These are phyloP conservation scores for Penaeus indicus DNA, from an alignment of 1,140 invertebrate genomes.

Conservation along the genomic window DNA sequence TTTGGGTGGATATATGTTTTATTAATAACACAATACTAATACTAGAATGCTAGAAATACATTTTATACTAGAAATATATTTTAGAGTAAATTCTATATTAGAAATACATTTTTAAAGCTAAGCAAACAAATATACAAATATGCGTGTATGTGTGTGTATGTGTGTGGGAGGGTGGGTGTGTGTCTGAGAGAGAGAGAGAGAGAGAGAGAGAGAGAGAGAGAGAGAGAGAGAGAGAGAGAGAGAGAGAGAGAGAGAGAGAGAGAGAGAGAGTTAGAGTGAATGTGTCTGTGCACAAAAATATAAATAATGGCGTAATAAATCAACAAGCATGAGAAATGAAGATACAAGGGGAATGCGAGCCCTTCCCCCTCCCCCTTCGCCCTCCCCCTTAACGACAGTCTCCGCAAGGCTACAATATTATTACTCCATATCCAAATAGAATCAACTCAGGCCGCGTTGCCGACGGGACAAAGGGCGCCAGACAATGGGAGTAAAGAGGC, in stretches of 20 bases:
- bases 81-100: background rate
- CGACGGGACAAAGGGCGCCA: slow-evolving; percentile 48
- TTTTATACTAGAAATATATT: background rate
- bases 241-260: background rate
- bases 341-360: slow-evolving; percentile 5
- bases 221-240: background rate
- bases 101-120: background rate
- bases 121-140: background rate
- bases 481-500: slow-evolving; percentile 63
- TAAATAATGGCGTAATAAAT: too few species aligned
- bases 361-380: too few species aligned
- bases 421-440: slow-evolving; percentile 53
- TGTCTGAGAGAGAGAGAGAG: slow-evolving; percentile 1
- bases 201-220: background rate
- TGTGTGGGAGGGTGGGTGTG: background rate
- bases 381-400: too few species aligned
- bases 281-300: too few species aligned
- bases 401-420: slow-evolving; percentile 39
- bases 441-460: slow-evolving; percentile 54
- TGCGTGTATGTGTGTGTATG: background rate
- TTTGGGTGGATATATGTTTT: background rate
- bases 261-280: too few species aligned
- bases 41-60: background rate
- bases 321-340: background rate
- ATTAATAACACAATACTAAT: background rate